Evolutionary conservation across 1,140 invertebrate genomes (phyloP), one percentile per base, ranked within the genome.

Genomic region (Bilobella aurantiaca): DNA sequence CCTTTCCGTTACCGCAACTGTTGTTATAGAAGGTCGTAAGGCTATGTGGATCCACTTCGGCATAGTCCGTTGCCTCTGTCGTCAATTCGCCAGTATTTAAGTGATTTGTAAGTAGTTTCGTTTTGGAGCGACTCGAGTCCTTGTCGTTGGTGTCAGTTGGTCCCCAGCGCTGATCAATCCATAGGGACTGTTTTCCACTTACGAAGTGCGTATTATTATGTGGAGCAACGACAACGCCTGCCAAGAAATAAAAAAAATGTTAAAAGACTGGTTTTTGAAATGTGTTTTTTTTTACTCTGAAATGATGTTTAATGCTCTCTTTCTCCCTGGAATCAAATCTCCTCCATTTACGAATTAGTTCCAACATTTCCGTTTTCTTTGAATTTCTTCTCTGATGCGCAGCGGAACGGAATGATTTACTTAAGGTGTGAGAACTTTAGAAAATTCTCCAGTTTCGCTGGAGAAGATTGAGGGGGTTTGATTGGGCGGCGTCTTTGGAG

Each of bases 21-120:
- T 79, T 84, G 67, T 88, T 89, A 76, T 91, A 90, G 74, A 91
- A 91, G 0, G 88, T 90, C 14, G 86, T 88, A 65, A 91, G 74
- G 73, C 81, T 85, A 46, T 84, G 78, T 8, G 84, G 84, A 75
- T 89, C 87, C 1, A 89, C 87, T 78, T 89, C 87, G 0, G 87
- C 87, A 70, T 89, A 89, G 71, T 89, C 87, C 0, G 85, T 84
- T 21, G 82, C 82, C 57, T 74, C 74, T 27, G 67, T 70, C 18
- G 65, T 21, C 27, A n/a, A n/a, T n/a, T n/a, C n/a, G n/a, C 72
- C 73, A 2, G 63, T 66, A 66, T 73, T 74, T 79, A 2, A 79
- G 75, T 59, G 82, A 77, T 69, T 84, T 82, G 1, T 63, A 8
- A 86, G 73, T n/a, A 86, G 74, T 71, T 85, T 85, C 0, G 82